Evolutionary conservation across 1,140 invertebrate species (phyloP), one percentile per base, ranked within the genome.

Genomic region (Listronotus oregonensis): DNA sequence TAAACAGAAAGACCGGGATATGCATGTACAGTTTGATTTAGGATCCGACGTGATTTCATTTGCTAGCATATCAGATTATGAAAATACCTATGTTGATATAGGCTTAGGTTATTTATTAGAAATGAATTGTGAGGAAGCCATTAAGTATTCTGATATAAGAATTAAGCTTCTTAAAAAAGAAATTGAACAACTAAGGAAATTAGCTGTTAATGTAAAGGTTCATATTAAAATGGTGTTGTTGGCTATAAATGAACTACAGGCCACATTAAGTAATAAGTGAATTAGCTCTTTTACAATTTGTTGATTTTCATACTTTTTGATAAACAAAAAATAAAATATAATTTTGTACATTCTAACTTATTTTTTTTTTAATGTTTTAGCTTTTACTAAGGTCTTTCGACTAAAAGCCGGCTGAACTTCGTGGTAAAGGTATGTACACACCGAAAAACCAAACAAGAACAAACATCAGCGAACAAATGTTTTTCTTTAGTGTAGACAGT

Each of bases 211-310:
- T 56, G 68, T 79, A 17, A 79, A 79, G 68, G 74, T 75, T 5
- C 69, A 77, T 69, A 78, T 79, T 60, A 79, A 79, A 67, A 63
- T 79, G 57, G 68, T 71, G 40, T 66, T 79, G 47, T 66, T 79
- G 51, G 77, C 74, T 46, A 73, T 79, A 11, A 73, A 72, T 68
- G 76, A 78, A 68, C 64, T 78, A 44, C 73, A 73, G 31, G 47
- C 59, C 21, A 44, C 55, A 34, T 37, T 68, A 49, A 62, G 34
- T 10, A 37, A 37, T 27, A 27, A 27, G 5, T 27, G 5, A 27
- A 27, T 27, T 1, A 27, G 21, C 21, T 27, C 21, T 27, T 27
- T 27, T 27, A 27, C 21, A 27, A 27, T 1, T 27, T 27, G 21
- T 27, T 27, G 21, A 27, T 27, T 27, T 27, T 27, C 2, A 5